Evolutionary conservation across 2,797 vertebrate species (phyloP), one percentile per base, ranked within the genome.

Genomic region (Salmo trutta): DNA sequence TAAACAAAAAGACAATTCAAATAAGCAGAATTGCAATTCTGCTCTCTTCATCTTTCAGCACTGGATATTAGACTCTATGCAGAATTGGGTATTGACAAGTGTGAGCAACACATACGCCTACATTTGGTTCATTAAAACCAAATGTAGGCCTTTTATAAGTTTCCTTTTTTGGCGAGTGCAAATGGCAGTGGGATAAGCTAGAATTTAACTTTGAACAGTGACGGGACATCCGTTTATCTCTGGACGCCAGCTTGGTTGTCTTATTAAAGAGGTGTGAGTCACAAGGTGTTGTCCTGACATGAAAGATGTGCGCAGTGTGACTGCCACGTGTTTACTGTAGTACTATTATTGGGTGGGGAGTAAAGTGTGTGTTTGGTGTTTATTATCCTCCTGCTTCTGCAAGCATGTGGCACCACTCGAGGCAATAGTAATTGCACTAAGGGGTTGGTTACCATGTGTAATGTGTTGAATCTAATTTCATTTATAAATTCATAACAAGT

Each of bases 231-330:
- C 74, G 69, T 81, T 86, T 86, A 90, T 86, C 83, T 78, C 76
- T 41, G 67, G 36, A 67, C 81, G 73, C 56, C 73, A 14, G n/a
- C 56, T 21, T 7, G n/a, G 56, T 59, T 2, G 3, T n/a, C 8
- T 47, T 70, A 41, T 47, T 10, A 15, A 21, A n/a, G 19, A 21
- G 19, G 5, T 67, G 2, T 52, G 51, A 54, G 12, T 12, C 1
- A 19, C 5, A 70, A 66, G 76, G 21, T 21, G 14, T 69, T 17
- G 68, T 24, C 16, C 15, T 6, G 56, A 86, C 85, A 80, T 81
- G 82, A 81, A 84, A 68, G 88, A 93, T 91, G 91, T 89, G 92
- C 16, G 78, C 12, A 84, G 93, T 91, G 91, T 93, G 92, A 88
- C 90, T 74, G 2, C 0, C 8, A 10, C 5, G 1, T 31, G 41